These are phyloP conservation scores for Scarus forsteni DNA, from an alignment of 2,797 vertebrate species.

Conservation along the genomic window DNA sequence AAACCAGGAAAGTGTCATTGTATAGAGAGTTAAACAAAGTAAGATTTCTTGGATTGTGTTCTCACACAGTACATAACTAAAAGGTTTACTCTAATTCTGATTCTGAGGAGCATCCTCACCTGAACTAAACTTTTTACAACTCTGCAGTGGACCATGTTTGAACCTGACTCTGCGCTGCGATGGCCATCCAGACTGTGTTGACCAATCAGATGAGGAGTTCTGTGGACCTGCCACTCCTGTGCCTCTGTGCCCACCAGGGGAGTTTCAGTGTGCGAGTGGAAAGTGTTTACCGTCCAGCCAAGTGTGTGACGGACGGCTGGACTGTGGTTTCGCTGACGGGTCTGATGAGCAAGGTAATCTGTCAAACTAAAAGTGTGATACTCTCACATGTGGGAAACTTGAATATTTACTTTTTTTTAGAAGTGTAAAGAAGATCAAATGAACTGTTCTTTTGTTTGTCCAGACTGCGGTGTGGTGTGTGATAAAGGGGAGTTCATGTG, in stretches of 20 bases:
- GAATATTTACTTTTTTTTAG: background rate
- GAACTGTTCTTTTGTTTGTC: background rate
- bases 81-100: no score
- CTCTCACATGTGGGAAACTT: background rate
- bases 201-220: slow-evolving; percentile 89
- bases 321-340: slow-evolving; percentile 86
- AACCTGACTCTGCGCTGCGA: slow-evolving; percentile 85
- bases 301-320: slow-evolving; percentile 83
- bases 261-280: slow-evolving; percentile 86
- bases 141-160: slow-evolving; percentile 85
- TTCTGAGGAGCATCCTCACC: background rate
- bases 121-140: slow-evolving; percentile 8
- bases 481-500: slow-evolving; percentile 86
- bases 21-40: no score
- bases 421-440: background rate
- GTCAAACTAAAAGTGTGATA: background rate
- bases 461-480: slow-evolving; percentile 89
- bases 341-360: slow-evolving; percentile 85
- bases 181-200: slow-evolving; percentile 86
- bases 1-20: no score
- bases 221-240: slow-evolving; percentile 73
- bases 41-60: no score
- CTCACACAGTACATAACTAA: no score
- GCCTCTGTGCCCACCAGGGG: slow-evolving; percentile 75
- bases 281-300: slow-evolving; percentile 74